Evolutionary conservation across 2,797 vertebrate species (phyloP), one percentile per base, ranked within the genome.

Genomic region (Sparidentex hasta): DNA sequence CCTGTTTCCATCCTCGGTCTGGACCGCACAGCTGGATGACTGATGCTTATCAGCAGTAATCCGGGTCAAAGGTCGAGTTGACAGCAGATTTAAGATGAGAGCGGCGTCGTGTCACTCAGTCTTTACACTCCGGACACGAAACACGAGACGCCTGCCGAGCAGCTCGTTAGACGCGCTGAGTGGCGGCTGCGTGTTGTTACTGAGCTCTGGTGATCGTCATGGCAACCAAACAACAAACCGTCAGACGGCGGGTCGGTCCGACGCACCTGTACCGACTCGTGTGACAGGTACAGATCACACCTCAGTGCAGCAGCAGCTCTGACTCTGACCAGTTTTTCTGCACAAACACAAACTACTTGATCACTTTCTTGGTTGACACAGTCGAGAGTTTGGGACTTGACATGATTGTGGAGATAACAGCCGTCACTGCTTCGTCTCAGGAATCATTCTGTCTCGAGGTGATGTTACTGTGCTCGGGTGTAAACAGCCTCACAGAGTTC

Each of bases 41-140:
- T 20, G 56, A 46, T 38, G 50, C 64, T 78, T 48, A 84, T 77
- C 78, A 38, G 38, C 44, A 38, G 17, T 64, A 58, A 87, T 75
- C 54, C 69, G 38, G 74, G 74, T 79, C 76, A 88, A 27, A 75
- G 87, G 78, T 85, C 84, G 85, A 5, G 55, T 74, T 68, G 41
- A 55, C 85, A 59, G 41, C 56, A 69, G 74, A 38, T 73, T 65
- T 57, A 23, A 51, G 59, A 50, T 33, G 38, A 76, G 71, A 65
- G 48, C 0, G 65, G 3, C 58, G 75, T 78, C 58, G 66, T 77
- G 84, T 81, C 78, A 80, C 48, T 70, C 64, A 7, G 71, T 59
- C 75, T 61, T 74, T 69, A 58, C 65, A 75, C 77, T 65, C 67
- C 62, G 27, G 52, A 74, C 66, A 1, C 17, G 87, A 21, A 75